A percentile compares a stretch with the other conserved stretches of the same genome.
Conservation (phyloP, 2,113 vertebrate genomes). For the Pitta sordida region DNA sequence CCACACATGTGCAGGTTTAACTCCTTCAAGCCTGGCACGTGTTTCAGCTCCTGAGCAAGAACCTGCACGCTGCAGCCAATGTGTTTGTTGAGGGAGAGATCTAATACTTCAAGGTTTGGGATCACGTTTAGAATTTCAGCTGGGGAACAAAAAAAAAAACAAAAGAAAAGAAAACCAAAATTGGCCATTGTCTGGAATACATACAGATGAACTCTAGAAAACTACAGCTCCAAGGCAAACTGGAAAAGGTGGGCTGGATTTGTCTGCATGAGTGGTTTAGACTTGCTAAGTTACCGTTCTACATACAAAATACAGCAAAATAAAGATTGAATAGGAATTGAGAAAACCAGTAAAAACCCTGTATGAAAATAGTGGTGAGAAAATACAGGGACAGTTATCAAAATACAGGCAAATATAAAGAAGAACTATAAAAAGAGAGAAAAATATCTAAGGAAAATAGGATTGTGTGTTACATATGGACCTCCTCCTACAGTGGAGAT, state of each 20-base stretch:
- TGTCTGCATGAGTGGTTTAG: neutral
- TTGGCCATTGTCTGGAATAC: neutral
- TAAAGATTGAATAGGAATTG: neutral
- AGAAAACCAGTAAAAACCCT: neutral
- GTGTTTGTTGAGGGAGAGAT: constrained; percentile 83
- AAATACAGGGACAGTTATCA: neutral
- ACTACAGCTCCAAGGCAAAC: neutral
- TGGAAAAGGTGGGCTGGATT: neutral
- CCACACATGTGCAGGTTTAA: constrained; percentile 83
- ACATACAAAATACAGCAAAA: neutral
- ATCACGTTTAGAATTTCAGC: constrained; percentile 70
- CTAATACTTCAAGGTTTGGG: constrained; percentile 76
- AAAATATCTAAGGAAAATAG: neutral
- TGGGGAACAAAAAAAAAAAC: neutral
- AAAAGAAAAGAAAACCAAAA: neutral
- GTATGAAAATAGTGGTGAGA: neutral
- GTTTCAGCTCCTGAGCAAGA: constrained; percentile 72
- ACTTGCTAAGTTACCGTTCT: neutral
- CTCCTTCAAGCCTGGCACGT: constrained; percentile 67
- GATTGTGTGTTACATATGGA: neutral
- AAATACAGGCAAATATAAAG: neutral
- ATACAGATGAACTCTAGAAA: neutral
- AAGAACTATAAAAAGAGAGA: neutral
- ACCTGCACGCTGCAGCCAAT: constrained; percentile 66
- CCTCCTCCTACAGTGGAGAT: neutral